These are phyloP conservation scores for Palaemon carinicauda DNA, from an alignment of 1,140 invertebrate species.

Conservation along the genomic window DNA sequence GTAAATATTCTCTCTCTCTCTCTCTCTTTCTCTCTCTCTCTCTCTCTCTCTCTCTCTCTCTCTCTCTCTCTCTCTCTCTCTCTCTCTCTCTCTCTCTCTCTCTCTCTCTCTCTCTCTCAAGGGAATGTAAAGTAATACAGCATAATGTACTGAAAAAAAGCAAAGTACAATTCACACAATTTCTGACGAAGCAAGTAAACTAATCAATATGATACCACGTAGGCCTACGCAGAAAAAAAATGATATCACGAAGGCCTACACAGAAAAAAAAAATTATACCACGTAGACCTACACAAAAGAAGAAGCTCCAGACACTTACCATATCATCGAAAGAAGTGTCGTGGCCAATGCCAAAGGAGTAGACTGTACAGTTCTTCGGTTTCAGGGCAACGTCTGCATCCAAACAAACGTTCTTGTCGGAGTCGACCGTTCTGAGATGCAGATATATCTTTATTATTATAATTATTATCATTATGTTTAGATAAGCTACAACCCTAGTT, in stretches of 20 bases:
- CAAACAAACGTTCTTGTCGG: conserved; percentile 55
- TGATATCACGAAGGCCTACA: neutral
- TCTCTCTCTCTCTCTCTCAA: neutral
- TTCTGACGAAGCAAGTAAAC: neutral
- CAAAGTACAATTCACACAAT: too few species aligned
- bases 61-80: neutral
- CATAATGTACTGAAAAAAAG: too few species aligned
- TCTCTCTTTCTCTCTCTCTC: neutral
- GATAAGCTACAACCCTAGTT: too few species aligned
- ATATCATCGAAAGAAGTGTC: conserved; percentile 54
- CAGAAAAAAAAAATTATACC: neutral
- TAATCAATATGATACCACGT: neutral
- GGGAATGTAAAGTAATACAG: too few species aligned
- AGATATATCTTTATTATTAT: too few species aligned
- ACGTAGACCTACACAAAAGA: neutral
- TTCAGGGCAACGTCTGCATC: conserved; percentile 39
- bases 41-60: too few species aligned
- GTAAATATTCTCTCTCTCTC: neutral
- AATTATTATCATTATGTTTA: too few species aligned
- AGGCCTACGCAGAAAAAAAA: neutral
- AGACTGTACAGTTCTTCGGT: conserved; percentile 54
- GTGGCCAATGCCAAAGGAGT: conserved; percentile 56
- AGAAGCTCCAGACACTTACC: conserved; percentile 26
- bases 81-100: too few species aligned
- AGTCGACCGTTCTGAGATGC: conserved; percentile 37